Evolutionary conservation across 2,113 vertebrate species (phyloP), one percentile per base, ranked within the genome.

Genomic region (Micromys minutus): DNA sequence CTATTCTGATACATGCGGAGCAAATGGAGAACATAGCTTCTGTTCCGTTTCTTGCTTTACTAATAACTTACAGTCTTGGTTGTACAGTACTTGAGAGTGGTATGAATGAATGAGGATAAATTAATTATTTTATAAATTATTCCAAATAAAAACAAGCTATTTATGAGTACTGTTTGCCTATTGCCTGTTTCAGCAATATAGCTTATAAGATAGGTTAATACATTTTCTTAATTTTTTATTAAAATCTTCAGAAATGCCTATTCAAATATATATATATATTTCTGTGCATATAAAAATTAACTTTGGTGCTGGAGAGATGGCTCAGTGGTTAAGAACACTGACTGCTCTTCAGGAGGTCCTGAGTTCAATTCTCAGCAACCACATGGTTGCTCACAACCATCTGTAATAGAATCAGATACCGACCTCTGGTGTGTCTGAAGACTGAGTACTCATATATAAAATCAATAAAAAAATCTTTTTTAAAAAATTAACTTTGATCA

Each of bases 121-220:
- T 92, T n/a, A 45, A 77, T 65, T 92, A 85, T 91, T 61, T 91
- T 59, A 77, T 91, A 92, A 77, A 47, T 79, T 92, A 65, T 79
- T 89, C 61, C 88, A 57, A 85, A 94, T 36, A 89, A 90, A 74
- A 86, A 57, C 39, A 50, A 87, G 91, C 42, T 75, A 31, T 47
- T 26, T 85, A 55, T 87, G 65, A 87, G 13, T 3, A 22, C 31
- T 12, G 2, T 55, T 55, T 79, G 50, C 55, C 21, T 21, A 39
- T 52, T 81, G 55, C 6, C 12, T 39, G 26, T 59, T 26, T 59
- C n/a, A 39, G 55, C n/a, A 81, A 59, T 55, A 36, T 39, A 81
- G 36, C 12, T 57, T 39, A 81, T 81, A 81, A 81, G 55, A 59
- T 59, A 36, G 34, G 31, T 36, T 84, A 31, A 71, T 89, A 47